phyloP scores from a whole-genome alignment of 2,113 vertebrate genomes.

The Hiodon tergisus region DNA sequence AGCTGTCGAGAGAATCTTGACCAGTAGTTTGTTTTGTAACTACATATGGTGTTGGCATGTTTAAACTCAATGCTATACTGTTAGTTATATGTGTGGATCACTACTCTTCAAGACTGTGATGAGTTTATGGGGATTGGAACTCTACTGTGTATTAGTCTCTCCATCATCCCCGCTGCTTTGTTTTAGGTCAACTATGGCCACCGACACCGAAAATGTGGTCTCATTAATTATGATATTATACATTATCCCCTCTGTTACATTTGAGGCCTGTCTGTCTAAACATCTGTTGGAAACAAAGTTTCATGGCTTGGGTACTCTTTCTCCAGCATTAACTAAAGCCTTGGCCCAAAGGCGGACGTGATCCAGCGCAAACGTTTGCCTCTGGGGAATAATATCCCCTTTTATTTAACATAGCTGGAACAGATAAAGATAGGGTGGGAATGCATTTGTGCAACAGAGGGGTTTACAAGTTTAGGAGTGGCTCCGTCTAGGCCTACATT shows the following conservation, averaged over 20 bases:
- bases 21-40: too few relatives aligned
- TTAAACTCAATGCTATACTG: too few relatives aligned
- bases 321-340: slow-evolving; percentile 18
- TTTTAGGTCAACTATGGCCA: neutral
- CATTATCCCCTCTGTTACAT: neutral
- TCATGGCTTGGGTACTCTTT: slow-evolving; percentile 10
- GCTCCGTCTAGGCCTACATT: slow-evolving; percentile 27
- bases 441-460: slow-evolving; percentile 31
- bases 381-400: slow-evolving; percentile 34
- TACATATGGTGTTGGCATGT: too few relatives aligned
- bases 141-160: too few relatives aligned
- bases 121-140: too few relatives aligned
- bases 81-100: too few relatives aligned
- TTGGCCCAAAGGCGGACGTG: slow-evolving; percentile 38
- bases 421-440: slow-evolving; percentile 45
- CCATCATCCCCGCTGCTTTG: neutral
- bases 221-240: neutral
- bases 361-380: slow-evolving; percentile 47
- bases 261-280: neutral
- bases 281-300: neutral
- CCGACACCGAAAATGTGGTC: neutral
- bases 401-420: slow-evolving; percentile 34
- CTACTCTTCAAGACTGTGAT: too few relatives aligned
- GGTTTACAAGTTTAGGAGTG: slow-evolving; percentile 42
- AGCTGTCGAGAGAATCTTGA: too few relatives aligned